Conservation (phyloP, 2,797 vertebrate species). For the Neostethus bicornis region DNA sequence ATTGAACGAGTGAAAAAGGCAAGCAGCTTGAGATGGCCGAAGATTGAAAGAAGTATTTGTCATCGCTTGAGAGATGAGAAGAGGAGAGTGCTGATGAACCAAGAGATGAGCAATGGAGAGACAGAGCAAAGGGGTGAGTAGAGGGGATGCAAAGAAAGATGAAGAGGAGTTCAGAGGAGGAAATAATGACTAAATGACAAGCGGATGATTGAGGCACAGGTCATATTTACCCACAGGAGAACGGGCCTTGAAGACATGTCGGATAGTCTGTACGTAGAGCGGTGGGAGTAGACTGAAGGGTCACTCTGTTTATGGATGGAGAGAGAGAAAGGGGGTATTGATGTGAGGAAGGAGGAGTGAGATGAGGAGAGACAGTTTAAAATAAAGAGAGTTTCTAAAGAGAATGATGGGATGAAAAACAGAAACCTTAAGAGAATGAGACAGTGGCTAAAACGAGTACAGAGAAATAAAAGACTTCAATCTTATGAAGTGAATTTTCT, state of each 20-base stretch:
- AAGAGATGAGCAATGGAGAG: conserved; percentile 37
- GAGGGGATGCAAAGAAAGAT: conserved; percentile 38
- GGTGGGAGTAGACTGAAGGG: conserved; percentile 61
- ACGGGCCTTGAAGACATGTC: conserved; percentile 45
- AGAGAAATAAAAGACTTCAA: conserved; percentile 9
- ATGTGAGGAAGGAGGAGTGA: conserved; percentile 57
- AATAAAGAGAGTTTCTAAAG: conserved; percentile 49
- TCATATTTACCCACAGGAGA: conserved; percentile 72
- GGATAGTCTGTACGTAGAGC: conserved; percentile 43
- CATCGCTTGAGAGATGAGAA: conserved; percentile 40
- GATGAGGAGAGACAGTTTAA: conserved; percentile 60
- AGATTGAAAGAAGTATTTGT: conserved; percentile 61
- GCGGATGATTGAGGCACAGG: conserved; percentile 71
- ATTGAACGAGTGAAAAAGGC: conserved; percentile 38
- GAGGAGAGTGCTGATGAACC: conserved; percentile 39
- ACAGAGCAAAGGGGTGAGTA: conserved; percentile 19
- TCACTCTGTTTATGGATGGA: conserved; percentile 61
- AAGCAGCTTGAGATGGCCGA: conserved; percentile 37
- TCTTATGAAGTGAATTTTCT: too few species aligned
- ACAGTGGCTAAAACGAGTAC: conserved; percentile 15
- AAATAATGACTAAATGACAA: conserved; percentile 75
- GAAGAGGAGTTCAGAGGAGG: conserved; percentile 57
- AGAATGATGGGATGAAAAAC: conserved; percentile 53
- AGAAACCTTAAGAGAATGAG: conserved; percentile 38
- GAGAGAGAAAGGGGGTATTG: conserved; percentile 63